These are phyloP conservation scores for Babylonia areolata DNA, from an alignment of 1,140 invertebrate genomes.

Conservation along the genomic window DNA sequence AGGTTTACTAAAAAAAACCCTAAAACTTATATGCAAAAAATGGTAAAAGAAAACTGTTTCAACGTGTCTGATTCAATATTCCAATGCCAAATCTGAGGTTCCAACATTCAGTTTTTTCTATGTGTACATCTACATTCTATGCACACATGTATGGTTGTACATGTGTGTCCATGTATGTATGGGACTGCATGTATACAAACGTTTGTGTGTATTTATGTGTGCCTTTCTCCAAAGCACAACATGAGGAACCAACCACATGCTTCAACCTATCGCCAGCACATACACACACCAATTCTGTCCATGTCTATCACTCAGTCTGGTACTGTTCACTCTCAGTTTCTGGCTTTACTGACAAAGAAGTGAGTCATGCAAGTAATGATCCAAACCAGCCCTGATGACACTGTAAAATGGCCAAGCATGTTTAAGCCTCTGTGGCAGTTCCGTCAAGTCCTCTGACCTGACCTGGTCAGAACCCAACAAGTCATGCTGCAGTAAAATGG, in stretches of 20 bases:
- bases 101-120: neutral
- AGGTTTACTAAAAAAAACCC: too few relatives aligned
- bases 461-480: neutral
- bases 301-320: too few relatives aligned
- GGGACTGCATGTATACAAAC: too few relatives aligned
- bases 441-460: neutral
- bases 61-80: too few relatives aligned
- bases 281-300: too few relatives aligned
- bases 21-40: too few relatives aligned
- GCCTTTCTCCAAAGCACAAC: too few relatives aligned
- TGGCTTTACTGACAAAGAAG: neutral
- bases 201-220: too few relatives aligned
- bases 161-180: too few relatives aligned
- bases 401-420: neutral
- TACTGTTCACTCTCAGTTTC: neutral
- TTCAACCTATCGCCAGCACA: too few relatives aligned
- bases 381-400: neutral
- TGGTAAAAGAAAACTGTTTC: too few relatives aligned
- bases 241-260: neutral
- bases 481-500: neutral
- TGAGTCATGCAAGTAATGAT: neutral
- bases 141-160: neutral
- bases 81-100: neutral
- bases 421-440: neutral
- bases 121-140: neutral